Evolutionary conservation across 2,797 vertebrate genomes (phyloP), one percentile per base, ranked within the genome.

Genomic region (Emys orbicularis): DNA sequence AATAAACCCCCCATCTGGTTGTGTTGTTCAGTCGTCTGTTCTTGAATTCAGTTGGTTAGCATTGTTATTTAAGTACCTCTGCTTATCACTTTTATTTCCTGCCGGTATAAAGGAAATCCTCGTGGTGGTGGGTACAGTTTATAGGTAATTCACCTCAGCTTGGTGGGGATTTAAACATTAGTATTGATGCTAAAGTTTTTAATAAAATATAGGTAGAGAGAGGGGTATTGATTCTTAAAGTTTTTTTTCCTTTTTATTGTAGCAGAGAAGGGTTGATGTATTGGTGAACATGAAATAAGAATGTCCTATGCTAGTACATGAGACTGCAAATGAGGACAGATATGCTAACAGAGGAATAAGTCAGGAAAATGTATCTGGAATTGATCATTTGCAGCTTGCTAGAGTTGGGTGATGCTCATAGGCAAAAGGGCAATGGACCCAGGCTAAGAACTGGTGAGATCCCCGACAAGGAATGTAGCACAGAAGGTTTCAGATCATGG

Each of bases 131-230:
- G 86, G 86, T 90, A 89, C 86, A 76, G 92, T 95, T 96, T 97
- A 97, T 94, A 91, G 95, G 95, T 97, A 92, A 97, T 97, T 97
- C 96, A 97, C 96, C 87, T 94, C 92, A 79, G 91, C 94, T 97
- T 54, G 65, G 91, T 86, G 92, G 90, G 95, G 93, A 94, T 94
- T 97, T 97, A 92, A 95, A 72, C 95, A 92, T 97, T 95, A 95
- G 96, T 96, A 96, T 97, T 96, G 92, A 92, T 97, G 94, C 61
- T 93, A 52, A 96, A 94, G 94, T 96, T 98, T 97, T 97, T 97
- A 97, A 97, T 97, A 96, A 97, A 97, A 96, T 94, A 93, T 92
- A 95, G 92, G 84, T 12, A 90, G 93, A 88, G 85, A 94, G 95
- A 93, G 85, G 83, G 88, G 77, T 91, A 96, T 97, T 0, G 94